A percentile compares a stretch with the other conserved stretches of the same genome.
Conservation (phyloP, 1,140 invertebrate species). For the Zaprionus capensis region DNA sequence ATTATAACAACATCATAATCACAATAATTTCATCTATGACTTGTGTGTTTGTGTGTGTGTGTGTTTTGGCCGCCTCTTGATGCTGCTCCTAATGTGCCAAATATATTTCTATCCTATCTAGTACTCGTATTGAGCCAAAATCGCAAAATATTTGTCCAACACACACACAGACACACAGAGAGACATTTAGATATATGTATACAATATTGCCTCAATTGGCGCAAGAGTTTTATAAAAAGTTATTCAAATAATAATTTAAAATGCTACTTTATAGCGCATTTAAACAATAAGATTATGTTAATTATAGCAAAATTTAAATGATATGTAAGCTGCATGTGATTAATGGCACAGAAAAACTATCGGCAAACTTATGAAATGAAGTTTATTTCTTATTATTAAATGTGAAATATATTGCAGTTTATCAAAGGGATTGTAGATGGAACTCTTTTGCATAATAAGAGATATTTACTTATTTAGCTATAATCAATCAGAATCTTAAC, state of each 20-base stretch:
- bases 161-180: slow-evolving; percentile 5
- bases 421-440: no score
- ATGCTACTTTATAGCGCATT: slow-evolving; percentile 19
- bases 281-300: neutral
- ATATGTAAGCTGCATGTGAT: neutral
- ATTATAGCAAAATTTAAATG: neutral
- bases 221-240: slow-evolving; percentile 31
- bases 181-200: slow-evolving; percentile 15
- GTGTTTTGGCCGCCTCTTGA: slow-evolving; percentile 56
- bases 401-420: no score
- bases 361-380: neutral
- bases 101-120: slow-evolving; percentile 78
- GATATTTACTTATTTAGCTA: no score
- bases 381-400: neutral
- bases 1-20: slow-evolving; percentile 83
- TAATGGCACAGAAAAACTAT: neutral
- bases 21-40: slow-evolving; percentile 69
- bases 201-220: slow-evolving; percentile 41
- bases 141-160: slow-evolving; percentile 53
- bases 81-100: slow-evolving; percentile 73
- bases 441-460: no score
- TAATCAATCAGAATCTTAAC: no score
- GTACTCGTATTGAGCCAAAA: slow-evolving; percentile 46
- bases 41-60: slow-evolving; percentile 1
- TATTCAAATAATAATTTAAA: slow-evolving; percentile 34